These are phyloP conservation scores for Drosophila azteca DNA, from an alignment of 1,140 invertebrate species.

Conservation along the genomic window DNA sequence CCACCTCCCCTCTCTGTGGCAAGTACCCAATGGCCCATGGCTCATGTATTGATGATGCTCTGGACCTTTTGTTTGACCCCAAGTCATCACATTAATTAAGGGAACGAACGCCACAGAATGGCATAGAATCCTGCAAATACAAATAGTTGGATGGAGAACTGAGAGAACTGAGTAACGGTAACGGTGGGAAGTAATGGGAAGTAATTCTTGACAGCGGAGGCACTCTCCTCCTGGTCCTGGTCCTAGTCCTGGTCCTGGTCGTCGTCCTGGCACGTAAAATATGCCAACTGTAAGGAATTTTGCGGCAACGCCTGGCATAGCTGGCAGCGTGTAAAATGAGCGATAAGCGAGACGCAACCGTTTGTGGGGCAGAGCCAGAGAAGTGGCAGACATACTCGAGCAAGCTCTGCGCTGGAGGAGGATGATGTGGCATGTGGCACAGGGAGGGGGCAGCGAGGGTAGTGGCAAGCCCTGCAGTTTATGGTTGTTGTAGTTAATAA, in stretches of 20 bases:
- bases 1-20: constrained; percentile 2
- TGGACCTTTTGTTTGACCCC: constrained; percentile 51
- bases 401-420: neutral
- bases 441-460: constrained; percentile 2
- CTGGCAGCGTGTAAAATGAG: constrained; percentile 78
- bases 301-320: constrained; percentile 72
- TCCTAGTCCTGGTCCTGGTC: constrained; percentile 48
- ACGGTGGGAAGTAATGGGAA: constrained; percentile 28
- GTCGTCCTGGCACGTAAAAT: constrained; percentile 71
- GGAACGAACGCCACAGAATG: constrained; percentile 25
- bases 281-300: constrained; percentile 72
- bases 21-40: neutral
- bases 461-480: constrained; percentile 57
- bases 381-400: neutral
- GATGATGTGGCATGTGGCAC: neutral
- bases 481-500: constrained; percentile 75
- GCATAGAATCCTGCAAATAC: constrained; percentile 42
- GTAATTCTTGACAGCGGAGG: constrained; percentile 61
- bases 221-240: constrained; percentile 11
- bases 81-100: constrained; percentile 61
- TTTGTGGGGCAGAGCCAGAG: neutral
- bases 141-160: constrained; percentile 53
- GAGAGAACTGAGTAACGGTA: constrained; percentile 1
- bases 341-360: constrained; percentile 59
- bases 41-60: constrained; percentile 51